Conservation (phyloP, 2,113 vertebrate species). For the Sakesphorus luctuosus region DNA sequence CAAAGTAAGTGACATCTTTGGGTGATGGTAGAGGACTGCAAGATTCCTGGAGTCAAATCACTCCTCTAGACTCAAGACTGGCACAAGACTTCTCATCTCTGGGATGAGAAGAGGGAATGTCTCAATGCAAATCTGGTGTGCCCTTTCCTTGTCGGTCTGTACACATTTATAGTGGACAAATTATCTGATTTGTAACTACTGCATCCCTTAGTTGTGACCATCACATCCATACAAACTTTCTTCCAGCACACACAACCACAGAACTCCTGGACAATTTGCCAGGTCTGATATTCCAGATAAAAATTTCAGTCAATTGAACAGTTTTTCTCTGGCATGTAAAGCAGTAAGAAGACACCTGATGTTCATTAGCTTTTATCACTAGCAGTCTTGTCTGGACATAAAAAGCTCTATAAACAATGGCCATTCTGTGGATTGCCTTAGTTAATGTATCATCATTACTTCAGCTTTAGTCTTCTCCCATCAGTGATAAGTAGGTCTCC, state of each 20-base stretch:
- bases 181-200: neutral
- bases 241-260: neutral
- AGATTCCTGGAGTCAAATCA: neutral
- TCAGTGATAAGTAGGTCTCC: constrained; percentile 45
- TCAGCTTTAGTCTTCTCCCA: neutral
- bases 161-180: neutral
- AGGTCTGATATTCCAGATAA: neutral
- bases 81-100: neutral
- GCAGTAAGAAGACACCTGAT: constrained; percentile 26
- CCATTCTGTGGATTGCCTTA: constrained; percentile 37
- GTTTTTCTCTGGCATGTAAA: neutral
- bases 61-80: neutral
- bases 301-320: neutral
- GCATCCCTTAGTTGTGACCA: neutral
- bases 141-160: neutral
- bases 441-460: constrained; percentile 53
- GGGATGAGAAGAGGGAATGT: neutral
- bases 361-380: constrained; percentile 61
- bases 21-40: neutral
- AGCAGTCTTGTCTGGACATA: constrained; percentile 14
- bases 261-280: neutral
- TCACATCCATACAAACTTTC: neutral
- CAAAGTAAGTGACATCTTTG: neutral
- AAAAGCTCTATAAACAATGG: constrained; percentile 36
- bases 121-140: neutral